Conservation (phyloP, 2,888 invertebrate genomes). For the Xylota sylvarum region DNA sequence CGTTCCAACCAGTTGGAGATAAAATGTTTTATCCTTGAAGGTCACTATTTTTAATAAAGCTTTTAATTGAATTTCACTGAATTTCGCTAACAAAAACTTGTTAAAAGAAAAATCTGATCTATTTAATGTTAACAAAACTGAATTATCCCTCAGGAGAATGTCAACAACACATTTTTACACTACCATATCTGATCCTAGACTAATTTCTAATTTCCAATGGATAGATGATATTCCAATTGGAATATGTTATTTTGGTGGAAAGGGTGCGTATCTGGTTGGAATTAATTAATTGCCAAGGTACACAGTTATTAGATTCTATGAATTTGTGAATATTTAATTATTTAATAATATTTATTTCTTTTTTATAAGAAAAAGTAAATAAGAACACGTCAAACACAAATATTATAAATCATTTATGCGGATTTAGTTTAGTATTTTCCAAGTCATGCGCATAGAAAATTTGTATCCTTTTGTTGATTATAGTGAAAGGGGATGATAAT, state of each 20-base stretch:
- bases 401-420: constrained; percentile 32
- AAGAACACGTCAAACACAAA: constrained; percentile 17
- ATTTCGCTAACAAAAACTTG: background rate
- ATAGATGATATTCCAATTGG: constrained; percentile 53
- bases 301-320: background rate
- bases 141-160: constrained; percentile 53
- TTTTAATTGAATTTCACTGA: background rate
- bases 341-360: background rate
- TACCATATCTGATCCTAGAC: constrained; percentile 51
- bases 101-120: background rate
- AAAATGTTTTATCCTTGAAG: constrained; percentile 12
- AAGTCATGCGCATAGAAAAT: constrained; percentile 53
- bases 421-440: constrained; percentile 46
- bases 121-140: constrained; percentile 14
- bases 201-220: constrained; percentile 60
- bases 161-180: constrained; percentile 73
- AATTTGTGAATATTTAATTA: background rate
- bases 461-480: constrained; percentile 3
- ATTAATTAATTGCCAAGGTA: background rate
- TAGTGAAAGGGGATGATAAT: constrained; percentile 32
- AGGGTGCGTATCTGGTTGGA: background rate
- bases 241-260: constrained; percentile 12
- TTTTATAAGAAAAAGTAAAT: constrained; percentile 10
- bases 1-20: constrained; percentile 10
- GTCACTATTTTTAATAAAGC: background rate